These are phyloP conservation scores for Chironex yamaguchii DNA, from an alignment of 30 jellyfish, hydroid and myxozoan species.

Conservation along the genomic window DNA sequence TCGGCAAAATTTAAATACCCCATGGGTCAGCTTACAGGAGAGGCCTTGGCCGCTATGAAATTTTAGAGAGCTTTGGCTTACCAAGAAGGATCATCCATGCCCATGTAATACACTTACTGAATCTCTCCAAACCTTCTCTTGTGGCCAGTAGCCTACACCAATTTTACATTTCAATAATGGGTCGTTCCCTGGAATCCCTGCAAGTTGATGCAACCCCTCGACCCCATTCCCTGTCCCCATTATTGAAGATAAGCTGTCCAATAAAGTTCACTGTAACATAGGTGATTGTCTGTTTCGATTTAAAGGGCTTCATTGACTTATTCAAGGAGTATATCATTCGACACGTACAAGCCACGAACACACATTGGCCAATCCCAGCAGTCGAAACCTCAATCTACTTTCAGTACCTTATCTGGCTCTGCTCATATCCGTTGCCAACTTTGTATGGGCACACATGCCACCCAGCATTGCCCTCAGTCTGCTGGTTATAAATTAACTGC, in stretches of 20 bases:
- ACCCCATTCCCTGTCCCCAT: conserved; percentile 37
- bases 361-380: conserved; percentile 1
- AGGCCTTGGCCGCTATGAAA: conserved; percentile 17
- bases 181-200: conserved; percentile 35
- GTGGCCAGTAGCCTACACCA: conserved; percentile 26
- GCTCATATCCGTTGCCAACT: conserved; percentile 29
- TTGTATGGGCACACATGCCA: conserved; percentile 34
- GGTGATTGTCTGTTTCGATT: conserved; percentile 13
- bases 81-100: conserved; percentile 52
- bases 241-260: conserved; percentile 44
- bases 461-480: conserved; percentile 37
- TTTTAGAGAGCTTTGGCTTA: conserved; percentile 28
- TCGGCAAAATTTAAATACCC: conserved; percentile 23
- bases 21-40: conserved; percentile 44
- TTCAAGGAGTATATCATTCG: conserved; percentile 24
- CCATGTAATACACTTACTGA: conserved; percentile 13
- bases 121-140: conserved; percentile 21
- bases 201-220: conserved; percentile 37
- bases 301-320: conserved; percentile 7
- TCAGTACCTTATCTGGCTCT: conserved; percentile 33
- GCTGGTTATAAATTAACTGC: conserved; percentile 6
- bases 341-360: conserved; percentile 16
- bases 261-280: conserved; percentile 19
- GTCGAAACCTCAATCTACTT: too few relatives aligned
- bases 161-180: conserved; percentile 42